phyloP scores from a whole-genome alignment of 2,888 invertebrate species.

The Nemoura dubitans region DNA sequence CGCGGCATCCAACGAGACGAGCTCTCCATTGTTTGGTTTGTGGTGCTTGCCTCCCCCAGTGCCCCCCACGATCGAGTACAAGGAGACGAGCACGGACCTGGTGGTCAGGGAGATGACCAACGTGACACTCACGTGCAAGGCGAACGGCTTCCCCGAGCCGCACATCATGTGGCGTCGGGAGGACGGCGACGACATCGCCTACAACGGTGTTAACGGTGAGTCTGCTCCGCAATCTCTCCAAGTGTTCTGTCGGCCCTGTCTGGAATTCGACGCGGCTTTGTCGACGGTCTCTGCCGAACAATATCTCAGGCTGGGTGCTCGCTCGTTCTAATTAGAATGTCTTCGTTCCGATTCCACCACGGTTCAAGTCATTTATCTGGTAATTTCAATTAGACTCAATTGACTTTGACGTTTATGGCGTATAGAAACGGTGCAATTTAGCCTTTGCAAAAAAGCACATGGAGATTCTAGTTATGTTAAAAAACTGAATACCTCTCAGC shows the following conservation, averaged over 20 bases:
- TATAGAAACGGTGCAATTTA: not conserved
- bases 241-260: too few relatives aligned
- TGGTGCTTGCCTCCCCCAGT: constrained; percentile 55
- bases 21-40: constrained; percentile 19
- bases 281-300: not conserved
- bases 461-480: not conserved
- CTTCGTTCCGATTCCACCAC: not conserved
- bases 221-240: not conserved
- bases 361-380: not conserved
- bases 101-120: constrained; percentile 59
- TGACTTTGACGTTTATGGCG: not conserved
- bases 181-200: constrained; percentile 56
- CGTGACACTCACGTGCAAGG: constrained; percentile 58
- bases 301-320: not conserved
- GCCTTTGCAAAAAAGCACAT: not conserved
- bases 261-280: not conserved
- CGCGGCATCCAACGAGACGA: too few relatives aligned
- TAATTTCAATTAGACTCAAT: not conserved
- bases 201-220: constrained; percentile 55
- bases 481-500: not conserved
- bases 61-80: constrained; percentile 61
- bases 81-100: constrained; percentile 60
- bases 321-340: not conserved
- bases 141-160: constrained; percentile 57
- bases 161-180: constrained; percentile 59